Base-by-base conservation (phyloP, 2,797 vertebrate genomes). In the Aythya fuligula region DNA sequence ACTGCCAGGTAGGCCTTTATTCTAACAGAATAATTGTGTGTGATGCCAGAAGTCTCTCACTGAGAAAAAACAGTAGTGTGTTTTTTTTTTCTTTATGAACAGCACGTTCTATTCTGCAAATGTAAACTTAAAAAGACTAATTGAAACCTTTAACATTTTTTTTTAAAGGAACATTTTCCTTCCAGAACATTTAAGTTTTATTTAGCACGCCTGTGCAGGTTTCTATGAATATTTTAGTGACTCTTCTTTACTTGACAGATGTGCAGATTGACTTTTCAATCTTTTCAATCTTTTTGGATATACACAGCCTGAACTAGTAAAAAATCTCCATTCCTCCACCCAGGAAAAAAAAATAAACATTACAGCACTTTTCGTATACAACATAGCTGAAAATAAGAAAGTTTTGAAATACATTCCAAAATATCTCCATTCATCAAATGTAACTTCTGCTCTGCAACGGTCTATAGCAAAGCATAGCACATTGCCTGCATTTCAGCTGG, bases 401-500 rank as follows among this genome's bases (percentile, higher is more conserved):
- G 15, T 41, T 79, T 79, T 17, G 25, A 41, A 75, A 56, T 13
- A 49, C 3, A 15, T 76, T 91, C 83, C 18, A n/a, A 32, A 92
- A 56, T 5, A 39, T 17, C 8, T 85, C 17, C 1, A 0, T 75
- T 82, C n/a, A 41, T 58, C 21, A 61, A 49, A 36, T 3, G 19
- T 15, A 67, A 15, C 5, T 22, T 54, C 30, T 54, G 6, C 24
- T 85, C 28, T 47, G 15, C 49, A 53, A 2, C 4, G 1, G 2
- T 6, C 56, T 15, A 1, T 18, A 47, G 18, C 1, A 0, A 54
- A 74, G 41, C 38, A 24, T 3, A 45, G 15, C 49, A 45, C 6
- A 34, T 30, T 13, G 20, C 13, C 17, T 0, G 0, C 9, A 1
- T 45, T 80, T 78, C 4, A 0, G 8, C 13, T 1, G 2, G 22